Percentiles rank a stretch among this genome's conserved stretches.
These are phyloP conservation scores for Caenorhabditis imperialis DNA, from an alignment of 2,888 invertebrate species.

Conservation along the genomic window DNA sequence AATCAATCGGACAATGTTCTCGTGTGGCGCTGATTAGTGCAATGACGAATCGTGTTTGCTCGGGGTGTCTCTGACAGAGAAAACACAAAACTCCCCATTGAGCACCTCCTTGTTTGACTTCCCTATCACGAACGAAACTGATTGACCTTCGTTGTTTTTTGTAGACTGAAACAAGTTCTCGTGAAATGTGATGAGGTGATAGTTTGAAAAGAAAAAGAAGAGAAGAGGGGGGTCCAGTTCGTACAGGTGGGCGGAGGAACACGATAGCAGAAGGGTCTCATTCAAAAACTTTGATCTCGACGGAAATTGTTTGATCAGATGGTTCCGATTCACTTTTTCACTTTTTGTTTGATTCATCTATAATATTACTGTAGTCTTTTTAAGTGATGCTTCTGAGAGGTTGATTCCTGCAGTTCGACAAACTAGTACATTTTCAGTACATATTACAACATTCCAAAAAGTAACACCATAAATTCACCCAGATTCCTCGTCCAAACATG, in stretches of 20 bases:
- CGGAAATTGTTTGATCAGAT: slow-evolving; percentile 10
- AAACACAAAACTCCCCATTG: too few relatives aligned
- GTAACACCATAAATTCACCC: background rate
- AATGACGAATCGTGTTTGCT: too few relatives aligned
- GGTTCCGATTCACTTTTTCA: slow-evolving; percentile 3
- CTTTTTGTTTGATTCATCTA: too few relatives aligned
- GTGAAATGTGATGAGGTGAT: slow-evolving; percentile 6
- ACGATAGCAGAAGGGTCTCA: too few relatives aligned
- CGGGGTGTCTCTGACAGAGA: too few relatives aligned
- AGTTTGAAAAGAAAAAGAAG: background rate
- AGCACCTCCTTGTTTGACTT: slow-evolving; percentile 42
- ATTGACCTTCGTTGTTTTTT: too few relatives aligned
- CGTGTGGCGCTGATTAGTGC: too few relatives aligned
- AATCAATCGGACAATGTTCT: too few relatives aligned
- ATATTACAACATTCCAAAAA: background rate
- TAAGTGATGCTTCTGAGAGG: too few relatives aligned
- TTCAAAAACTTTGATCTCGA: slow-evolving; percentile 18
- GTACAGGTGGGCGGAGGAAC: too few relatives aligned
- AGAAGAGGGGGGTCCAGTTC: background rate
- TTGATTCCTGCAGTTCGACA: too few relatives aligned
- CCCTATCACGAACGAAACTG: slow-evolving; percentile 44
- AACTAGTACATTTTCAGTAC: background rate
- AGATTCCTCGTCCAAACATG: slow-evolving; percentile 12
- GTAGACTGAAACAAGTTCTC: too few relatives aligned
- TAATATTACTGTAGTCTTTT: background rate